phyloP scores from a whole-genome alignment of 2,797 vertebrate genomes.

The Protosalanx chinensis region DNA sequence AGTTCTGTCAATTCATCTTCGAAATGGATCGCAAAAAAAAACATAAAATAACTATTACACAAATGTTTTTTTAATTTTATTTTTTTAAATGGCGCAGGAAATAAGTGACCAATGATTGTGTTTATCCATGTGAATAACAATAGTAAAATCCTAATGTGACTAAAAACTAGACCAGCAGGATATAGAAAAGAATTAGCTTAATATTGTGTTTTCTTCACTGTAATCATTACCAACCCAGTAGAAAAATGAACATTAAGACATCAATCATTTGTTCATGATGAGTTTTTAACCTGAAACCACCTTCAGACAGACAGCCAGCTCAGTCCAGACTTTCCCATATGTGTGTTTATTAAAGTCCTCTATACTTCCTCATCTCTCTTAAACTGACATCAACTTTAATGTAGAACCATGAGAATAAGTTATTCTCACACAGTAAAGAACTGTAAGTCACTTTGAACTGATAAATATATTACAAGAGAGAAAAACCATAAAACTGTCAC shows the following conservation, averaged over 20 bases:
- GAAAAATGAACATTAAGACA: no score
- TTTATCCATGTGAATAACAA: constrained; percentile 55
- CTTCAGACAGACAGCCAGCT: background rate
- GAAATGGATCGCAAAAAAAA: constrained; percentile 25
- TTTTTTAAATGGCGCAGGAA: constrained; percentile 65
- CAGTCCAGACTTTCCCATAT: background rate
- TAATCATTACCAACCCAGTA: no score
- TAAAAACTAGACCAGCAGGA: constrained; percentile 7
- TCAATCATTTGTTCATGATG: no score
- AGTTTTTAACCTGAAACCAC: no score
- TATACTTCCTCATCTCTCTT: constrained; percentile 2
- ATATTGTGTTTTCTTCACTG: background rate
- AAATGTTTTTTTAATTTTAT: constrained; percentile 49
- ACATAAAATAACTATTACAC: constrained; percentile 39
- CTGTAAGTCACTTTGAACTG: constrained; percentile 63
- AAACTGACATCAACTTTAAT: constrained; percentile 42
- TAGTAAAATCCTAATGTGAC: background rate
- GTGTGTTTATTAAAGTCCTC: background rate
- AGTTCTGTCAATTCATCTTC: background rate
- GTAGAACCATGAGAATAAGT: constrained; percentile 45
- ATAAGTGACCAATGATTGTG: constrained; percentile 54
- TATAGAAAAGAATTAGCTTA: background rate
- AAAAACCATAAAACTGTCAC: constrained; percentile 62
- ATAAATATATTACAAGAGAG: constrained; percentile 61
- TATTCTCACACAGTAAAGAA: constrained; percentile 62